These are phyloP conservation scores for Lamellibrachia columna DNA, from an alignment of 2,888 invertebrate species.

Conservation along the genomic window DNA sequence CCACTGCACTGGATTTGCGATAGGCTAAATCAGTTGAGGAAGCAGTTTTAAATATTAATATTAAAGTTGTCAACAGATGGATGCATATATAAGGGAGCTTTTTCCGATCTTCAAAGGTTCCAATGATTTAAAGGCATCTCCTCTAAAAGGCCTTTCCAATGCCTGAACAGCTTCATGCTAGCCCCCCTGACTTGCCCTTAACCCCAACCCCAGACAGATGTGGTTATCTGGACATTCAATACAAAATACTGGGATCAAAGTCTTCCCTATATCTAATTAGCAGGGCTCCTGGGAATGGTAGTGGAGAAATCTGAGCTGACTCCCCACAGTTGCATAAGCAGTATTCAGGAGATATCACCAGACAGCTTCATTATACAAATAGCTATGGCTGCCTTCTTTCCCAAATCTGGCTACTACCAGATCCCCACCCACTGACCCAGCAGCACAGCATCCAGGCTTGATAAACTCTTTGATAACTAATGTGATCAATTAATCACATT, in stretches of 20 bases:
- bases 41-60: too few relatives aligned
- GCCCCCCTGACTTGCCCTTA: too few relatives aligned
- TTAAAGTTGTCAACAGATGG: too few relatives aligned
- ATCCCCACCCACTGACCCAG: background rate
- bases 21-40: too few relatives aligned
- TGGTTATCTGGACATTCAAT: background rate
- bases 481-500: background rate
- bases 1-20: too few relatives aligned
- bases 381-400: background rate
- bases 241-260: background rate
- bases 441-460: background rate
- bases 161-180: too few relatives aligned
- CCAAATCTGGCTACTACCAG: background rate
- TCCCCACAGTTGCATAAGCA: background rate
- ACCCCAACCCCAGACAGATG: background rate
- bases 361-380: background rate
- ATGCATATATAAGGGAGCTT: too few relatives aligned
- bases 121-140: too few relatives aligned
- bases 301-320: background rate
- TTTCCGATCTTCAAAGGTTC: too few relatives aligned
- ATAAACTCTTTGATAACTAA: background rate
- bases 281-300: background rate
- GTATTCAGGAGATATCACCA: background rate
- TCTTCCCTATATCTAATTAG: background rate
- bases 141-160: too few relatives aligned